These are phyloP conservation scores for Idaea aversata DNA, from an alignment of 2,888 invertebrate species.

Conservation along the genomic window DNA sequence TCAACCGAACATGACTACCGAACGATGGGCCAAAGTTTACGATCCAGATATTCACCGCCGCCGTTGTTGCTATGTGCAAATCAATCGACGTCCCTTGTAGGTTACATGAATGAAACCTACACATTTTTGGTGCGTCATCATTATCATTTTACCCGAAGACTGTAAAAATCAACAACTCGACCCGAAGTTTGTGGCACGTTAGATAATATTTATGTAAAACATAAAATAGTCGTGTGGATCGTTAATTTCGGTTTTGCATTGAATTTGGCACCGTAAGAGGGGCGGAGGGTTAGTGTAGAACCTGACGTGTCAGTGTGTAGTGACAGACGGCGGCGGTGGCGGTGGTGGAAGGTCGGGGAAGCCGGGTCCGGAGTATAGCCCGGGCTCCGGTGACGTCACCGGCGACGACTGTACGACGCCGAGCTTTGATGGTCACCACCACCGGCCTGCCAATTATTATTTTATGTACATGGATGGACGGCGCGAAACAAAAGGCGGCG, in stretches of 20 bases:
- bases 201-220: constrained; percentile 10
- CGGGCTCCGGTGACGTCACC: constrained; percentile 77
- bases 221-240: constrained; percentile 8
- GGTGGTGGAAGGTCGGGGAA: constrained; percentile 76
- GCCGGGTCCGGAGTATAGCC: constrained; percentile 65
- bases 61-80: constrained; percentile 69
- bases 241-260: constrained; percentile 44
- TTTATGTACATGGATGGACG: constrained; percentile 72
- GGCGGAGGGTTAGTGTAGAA: constrained; percentile 61
- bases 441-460: constrained; percentile 75
- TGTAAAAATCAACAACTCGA: constrained; percentile 26
- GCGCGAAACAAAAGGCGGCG: constrained; percentile 74
- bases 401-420: constrained; percentile 77
- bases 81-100: constrained; percentile 62
- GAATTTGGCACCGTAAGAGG: constrained; percentile 63
- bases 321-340: constrained; percentile 59
- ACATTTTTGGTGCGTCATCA: constrained; percentile 55
- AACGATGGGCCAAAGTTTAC: constrained; percentile 53
- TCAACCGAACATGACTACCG: constrained; percentile 54
- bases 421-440: constrained; percentile 60
- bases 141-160: constrained; percentile 40
- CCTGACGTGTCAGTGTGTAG: constrained; percentile 65
- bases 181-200: constrained; percentile 12
- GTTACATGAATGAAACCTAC: constrained; percentile 75
- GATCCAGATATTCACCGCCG: constrained; percentile 55